Evolutionary conservation across 2,888 invertebrate species (phyloP).

Genomic region (Gastracanthus pulcherrimus): DNA sequence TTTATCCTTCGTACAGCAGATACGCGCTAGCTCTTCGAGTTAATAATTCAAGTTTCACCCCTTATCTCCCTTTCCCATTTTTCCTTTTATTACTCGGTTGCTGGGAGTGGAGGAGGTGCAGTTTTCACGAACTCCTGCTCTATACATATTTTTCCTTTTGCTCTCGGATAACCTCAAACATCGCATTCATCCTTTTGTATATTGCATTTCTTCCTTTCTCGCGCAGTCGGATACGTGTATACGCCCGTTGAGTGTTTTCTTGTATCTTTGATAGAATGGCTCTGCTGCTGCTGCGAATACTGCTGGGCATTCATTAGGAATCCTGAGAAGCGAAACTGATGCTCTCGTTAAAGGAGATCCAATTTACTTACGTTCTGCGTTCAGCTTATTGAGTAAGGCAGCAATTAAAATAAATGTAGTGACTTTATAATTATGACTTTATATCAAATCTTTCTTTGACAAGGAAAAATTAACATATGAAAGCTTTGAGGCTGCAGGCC

Average conservation of each 20-base stretch:
- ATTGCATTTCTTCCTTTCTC: background rate
- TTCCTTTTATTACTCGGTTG: slow-evolving; percentile 4
- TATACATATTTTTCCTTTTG: slow-evolving; percentile 6
- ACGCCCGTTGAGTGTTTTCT: background rate
- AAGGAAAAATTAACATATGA: background rate
- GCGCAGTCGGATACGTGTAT: background rate
- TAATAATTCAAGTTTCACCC: slow-evolving; percentile 44
- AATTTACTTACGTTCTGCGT: slow-evolving; percentile 1
- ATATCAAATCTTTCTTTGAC: background rate
- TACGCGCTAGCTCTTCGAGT: slow-evolving; percentile 23
- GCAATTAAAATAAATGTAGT: slow-evolving; percentile 23
- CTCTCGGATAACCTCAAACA: slow-evolving; percentile 6
- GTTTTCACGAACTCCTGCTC: background rate
- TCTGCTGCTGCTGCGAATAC: background rate
- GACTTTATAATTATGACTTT: slow-evolving; percentile 2
- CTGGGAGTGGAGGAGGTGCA: background rate
- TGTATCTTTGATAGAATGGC: background rate
- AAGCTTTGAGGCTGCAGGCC: too few relatives aligned
- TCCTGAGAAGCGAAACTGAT: slow-evolving; percentile 12
- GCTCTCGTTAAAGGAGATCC: slow-evolving; percentile 32
- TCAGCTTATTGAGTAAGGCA: slow-evolving; percentile 24
- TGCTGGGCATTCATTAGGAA: slow-evolving; percentile 32
- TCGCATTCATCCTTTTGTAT: background rate
- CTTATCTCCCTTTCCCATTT: background rate
- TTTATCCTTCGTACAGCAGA: background rate